phyloP scores from a whole-genome alignment of 1,140 invertebrate genomes.

The Vanessa tameamea region DNA sequence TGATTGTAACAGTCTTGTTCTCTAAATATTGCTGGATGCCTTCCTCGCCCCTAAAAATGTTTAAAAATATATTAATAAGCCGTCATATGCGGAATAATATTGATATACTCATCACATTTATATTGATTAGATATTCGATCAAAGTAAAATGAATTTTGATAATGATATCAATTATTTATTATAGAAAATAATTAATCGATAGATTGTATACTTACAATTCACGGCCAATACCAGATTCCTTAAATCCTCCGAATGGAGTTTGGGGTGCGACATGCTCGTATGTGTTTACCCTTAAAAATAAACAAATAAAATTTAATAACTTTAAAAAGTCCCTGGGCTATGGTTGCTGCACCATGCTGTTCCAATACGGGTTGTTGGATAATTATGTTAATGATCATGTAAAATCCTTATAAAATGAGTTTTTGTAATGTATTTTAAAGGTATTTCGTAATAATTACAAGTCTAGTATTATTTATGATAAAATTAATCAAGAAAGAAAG shows the following conservation, averaged over 20 bases:
- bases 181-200: no score
- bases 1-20: constrained; percentile 87
- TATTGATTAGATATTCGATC: no score
- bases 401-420: no score
- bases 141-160: no score
- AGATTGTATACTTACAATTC: constrained; percentile 81
- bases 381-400: no score
- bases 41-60: constrained; percentile 83
- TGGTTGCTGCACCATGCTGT: no score
- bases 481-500: background rate
- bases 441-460: no score
- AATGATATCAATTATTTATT: no score
- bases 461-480: constrained; percentile 14
- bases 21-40: constrained; percentile 89
- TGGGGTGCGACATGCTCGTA: constrained; percentile 84
- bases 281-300: constrained; percentile 85
- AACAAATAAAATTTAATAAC: no score
- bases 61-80: background rate
- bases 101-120: background rate
- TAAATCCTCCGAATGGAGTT: constrained; percentile 90
- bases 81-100: background rate
- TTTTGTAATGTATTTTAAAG: no score
- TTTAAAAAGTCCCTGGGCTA: no score
- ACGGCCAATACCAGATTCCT: constrained; percentile 88
- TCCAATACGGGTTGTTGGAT: no score